Evolutionary conservation across 2,888 invertebrate species (phyloP), one percentile per base, ranked within the genome.

Genomic region (Epinotia demarniana): DNA sequence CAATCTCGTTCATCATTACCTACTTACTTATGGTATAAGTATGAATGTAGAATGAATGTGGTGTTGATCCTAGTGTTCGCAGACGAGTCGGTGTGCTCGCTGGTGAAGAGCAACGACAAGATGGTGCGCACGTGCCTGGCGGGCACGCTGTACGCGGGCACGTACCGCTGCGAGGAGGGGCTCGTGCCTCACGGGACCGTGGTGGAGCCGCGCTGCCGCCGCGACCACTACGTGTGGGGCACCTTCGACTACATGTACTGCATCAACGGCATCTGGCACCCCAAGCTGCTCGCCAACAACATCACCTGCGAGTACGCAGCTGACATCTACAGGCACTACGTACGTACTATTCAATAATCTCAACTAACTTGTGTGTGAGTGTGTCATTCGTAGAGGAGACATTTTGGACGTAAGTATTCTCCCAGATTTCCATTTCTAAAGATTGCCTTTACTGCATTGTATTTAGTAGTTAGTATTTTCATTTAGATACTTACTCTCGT

Each of bases 201-300:
- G 27, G 53, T 66, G 27, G 66, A 66, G 66, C 5, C 53, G 27
- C 23, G 53, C 53, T 66, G 66, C 53, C 53, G 3, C 11, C 53
- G 27, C 53, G n/a, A 53, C 53, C 9, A 53, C 66, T 66, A n/a
- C 53, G 53, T 66, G 66, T 33, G 27, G 53, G 66, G 66, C 4
- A 3, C 27, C 66, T 53, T 53, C 53, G 9, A 4, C 33, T 66
- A 66, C 66, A 27, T 66, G 53, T n/a, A 53, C 66, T 66, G 66
- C 66, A 2, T 66, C 27, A 27, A 66, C 27, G 66, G 66, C 53
- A 2, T n/a, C n/a, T 66, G 66, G 66, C 66, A 53, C 66, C 66
- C 66, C 27, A n/a, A n/a, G n/a, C 66, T 4, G n/a, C 46, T 66
- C 27, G 66, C 2, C 49, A 53, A 9, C 23, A 53, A 53, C 53